These are phyloP conservation scores for Pogoniulus pusillus DNA, from an alignment of 2,797 vertebrate genomes.

Conservation along the genomic window DNA sequence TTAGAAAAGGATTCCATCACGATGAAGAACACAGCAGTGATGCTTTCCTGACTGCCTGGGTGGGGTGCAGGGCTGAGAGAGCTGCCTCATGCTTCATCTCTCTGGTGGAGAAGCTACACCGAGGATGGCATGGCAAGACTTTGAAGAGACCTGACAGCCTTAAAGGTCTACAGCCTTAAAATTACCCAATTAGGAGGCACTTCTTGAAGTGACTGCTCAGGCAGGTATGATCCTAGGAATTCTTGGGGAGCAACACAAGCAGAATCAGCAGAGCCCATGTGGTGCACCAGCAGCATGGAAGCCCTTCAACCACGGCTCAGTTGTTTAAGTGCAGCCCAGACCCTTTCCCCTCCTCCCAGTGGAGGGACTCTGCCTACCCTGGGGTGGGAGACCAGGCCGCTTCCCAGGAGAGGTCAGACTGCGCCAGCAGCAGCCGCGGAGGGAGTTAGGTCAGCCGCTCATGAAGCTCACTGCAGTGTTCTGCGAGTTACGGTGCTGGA, in stretches of 20 bases:
- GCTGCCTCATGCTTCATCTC: neutral
- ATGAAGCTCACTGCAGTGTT: too few species aligned
- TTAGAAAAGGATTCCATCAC: neutral
- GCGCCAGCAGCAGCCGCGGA: neutral
- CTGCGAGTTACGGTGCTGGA: too few species aligned
- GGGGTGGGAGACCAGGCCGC: too few species aligned
- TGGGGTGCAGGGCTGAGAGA: neutral
- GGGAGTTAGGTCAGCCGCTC: too few species aligned
- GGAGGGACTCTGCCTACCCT: neutral
- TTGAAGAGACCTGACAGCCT: neutral
- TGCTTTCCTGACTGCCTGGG: neutral
- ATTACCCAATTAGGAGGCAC: neutral
- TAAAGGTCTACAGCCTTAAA: neutral
- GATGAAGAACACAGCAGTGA: too few species aligned
- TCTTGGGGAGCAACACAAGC: neutral
- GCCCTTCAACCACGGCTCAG: too few species aligned
- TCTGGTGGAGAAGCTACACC: neutral
- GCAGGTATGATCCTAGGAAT: neutral
- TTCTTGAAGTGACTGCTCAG: too few species aligned
- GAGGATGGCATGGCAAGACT: neutral
- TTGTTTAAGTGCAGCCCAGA: neutral
- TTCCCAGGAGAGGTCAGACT: neutral
- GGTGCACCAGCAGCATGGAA: accelerated
- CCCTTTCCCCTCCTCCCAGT: too few species aligned
- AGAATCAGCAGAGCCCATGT: too few species aligned